Evolutionary conservation across 2,113 vertebrate species (phyloP), one percentile per base, ranked within the genome.

Genomic region (Cebidichthys violaceus): DNA sequence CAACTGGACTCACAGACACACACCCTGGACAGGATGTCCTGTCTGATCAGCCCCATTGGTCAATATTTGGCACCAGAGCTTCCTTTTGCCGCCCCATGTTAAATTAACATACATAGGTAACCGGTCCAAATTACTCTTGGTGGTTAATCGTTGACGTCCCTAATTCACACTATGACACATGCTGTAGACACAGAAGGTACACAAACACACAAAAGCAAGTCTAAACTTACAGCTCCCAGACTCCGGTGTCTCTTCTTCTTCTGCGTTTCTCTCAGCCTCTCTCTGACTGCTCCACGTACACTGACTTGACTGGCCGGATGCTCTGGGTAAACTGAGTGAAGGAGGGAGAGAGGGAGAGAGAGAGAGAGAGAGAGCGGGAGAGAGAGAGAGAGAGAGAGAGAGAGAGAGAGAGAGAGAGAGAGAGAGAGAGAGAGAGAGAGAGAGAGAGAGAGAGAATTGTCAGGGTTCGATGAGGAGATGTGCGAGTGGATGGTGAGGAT

Each of bases 281-380:
- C 85, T 96, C 96, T 14, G 95, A 95, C 87, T 95, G 96, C 89
- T 96, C 95, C 92, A 94, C 78, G 85, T 90, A 94, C 70, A 90
- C 83, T 54, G 92, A 82, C 81, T 95, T 96, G 80, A 83, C 72
- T 83, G 94, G 88, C 85, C 93, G 93, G 83, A 91, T 86, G 83
- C 88, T 95, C 88, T 94, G 93, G 80, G 92, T 91, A 92, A 93
- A 94, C 94, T 94, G 81, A 45, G 57, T 3, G 41, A 68, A 52
- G 35, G 37, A 22, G 43, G 52, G 22, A 29, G 31, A 33, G 7
- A 60, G 29, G 10, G 60, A 7, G 37, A 20, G 17, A 24, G 22
- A 15, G 6, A n/a, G 6, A 29, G 13, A 60, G 1, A 15, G 45
- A 62, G 1, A 1, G 1, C 70, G 4, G 66, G 9, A 62, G 1